These are phyloP conservation scores for Leptopilina drosophilae DNA, from an alignment of 2,888 invertebrate genomes.

Conservation along the genomic window DNA sequence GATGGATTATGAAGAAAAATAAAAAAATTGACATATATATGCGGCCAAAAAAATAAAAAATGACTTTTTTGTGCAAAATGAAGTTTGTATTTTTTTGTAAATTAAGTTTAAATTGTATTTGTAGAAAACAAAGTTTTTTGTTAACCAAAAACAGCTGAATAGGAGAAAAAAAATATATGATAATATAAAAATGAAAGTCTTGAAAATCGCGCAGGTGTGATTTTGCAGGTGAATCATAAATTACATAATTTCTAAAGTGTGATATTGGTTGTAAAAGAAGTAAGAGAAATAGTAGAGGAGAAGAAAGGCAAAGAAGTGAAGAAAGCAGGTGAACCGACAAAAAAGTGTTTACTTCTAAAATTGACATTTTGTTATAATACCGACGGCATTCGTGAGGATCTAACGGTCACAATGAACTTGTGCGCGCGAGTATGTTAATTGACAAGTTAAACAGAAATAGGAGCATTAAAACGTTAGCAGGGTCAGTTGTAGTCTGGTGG, in stretches of 20 bases:
- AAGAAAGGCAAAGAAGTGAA: conserved; percentile 32
- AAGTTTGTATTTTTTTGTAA: too few species aligned
- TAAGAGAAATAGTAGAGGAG: not conserved
- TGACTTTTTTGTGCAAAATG: too few species aligned
- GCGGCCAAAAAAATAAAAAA: too few species aligned
- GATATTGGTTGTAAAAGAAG: not conserved
- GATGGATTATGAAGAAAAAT: too few species aligned
- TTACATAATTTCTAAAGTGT: conserved; percentile 2
- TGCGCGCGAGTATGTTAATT: conserved; percentile 70
- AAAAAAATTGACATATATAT: too few species aligned
- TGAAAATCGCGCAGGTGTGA: conserved; percentile 18
- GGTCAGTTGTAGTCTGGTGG: conserved; percentile 62
- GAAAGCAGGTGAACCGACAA: conserved; percentile 53
- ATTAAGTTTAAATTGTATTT: too few species aligned
- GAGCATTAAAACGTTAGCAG: conserved; percentile 64
- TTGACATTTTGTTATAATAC: conserved; percentile 56
- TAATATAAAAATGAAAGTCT: not conserved
- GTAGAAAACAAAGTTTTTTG: too few species aligned
- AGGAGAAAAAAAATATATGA: not conserved
- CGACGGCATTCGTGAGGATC: conserved; percentile 51
- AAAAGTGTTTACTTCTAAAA: conserved; percentile 49
- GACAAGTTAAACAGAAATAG: conserved; percentile 71
- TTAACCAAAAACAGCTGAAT: too few species aligned
- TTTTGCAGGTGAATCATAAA: conserved; percentile 25
- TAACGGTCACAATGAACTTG: conserved; percentile 67